Base-by-base conservation (phyloP, 2,888 invertebrate species). In the Calameuta pallipes region DNA sequence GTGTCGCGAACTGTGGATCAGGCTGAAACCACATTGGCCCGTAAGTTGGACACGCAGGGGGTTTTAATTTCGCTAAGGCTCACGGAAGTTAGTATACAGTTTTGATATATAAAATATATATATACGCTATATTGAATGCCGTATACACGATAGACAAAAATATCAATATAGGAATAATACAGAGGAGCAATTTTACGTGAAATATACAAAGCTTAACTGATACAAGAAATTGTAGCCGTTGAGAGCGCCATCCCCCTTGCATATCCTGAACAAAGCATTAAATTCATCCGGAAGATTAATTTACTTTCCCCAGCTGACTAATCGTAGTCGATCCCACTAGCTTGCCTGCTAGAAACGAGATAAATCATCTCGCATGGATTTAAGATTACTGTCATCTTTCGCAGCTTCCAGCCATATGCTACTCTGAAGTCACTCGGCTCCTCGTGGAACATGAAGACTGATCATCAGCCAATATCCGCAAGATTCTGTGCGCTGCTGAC, bases 371-470 rank as follows among this genome's bases (percentile, higher is more conserved):
- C 23, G 23, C 56, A 56, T 56, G 56, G 56, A 56, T 56, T 56
- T 56, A 56, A 56, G 56, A 56, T 56, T 56, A 56, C 56, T 56
- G 56, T 56, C 56, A 56, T 56, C 56, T 56, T 56, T 56, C 56
- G 56, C 56, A 56, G 56, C 56, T 15, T 56, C 56, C 56, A 56
- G 56, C 56, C 56, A 56, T 56, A 56, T 56, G 56, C 56, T 56
- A 9, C 56, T 56, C 23, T 56, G 56, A 56, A 56, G 56, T 56
- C 56, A 56, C 71, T 71, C 71, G 3, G 23, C 56, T 56, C 56
- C 56, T 23, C 56, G 23, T 56, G 56, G 87, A 89, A 88, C 86
- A 90, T 90, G 90, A 89, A 90, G 89, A 89, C 87, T 85, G 88
- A 89, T 88, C 88, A 83, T 83, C 87, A 83, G 82, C 86, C 88